A percentile compares a stretch with the other conserved stretches of the same genome.
These are phyloP conservation scores for Decapterus maruadsi DNA, from an alignment of 2,797 vertebrate species.

Conservation along the genomic window DNA sequence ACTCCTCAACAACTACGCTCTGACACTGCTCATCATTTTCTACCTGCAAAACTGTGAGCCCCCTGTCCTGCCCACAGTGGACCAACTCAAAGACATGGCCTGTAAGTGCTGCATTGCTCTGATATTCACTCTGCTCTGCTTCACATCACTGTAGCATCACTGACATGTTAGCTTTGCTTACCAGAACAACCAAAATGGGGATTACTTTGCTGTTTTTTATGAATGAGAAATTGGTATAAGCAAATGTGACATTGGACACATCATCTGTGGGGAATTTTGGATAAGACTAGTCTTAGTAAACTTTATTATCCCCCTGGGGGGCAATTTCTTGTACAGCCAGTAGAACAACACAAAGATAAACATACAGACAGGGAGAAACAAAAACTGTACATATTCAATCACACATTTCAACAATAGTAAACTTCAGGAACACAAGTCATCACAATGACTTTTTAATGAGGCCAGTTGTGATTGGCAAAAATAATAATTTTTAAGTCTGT, in stretches of 20 bases:
- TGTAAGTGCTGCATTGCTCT: slow-evolving; percentile 80
- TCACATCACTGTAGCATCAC: background rate
- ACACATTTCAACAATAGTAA: too few relatives aligned
- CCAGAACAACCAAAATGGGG: background rate
- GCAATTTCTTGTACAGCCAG: too few relatives aligned
- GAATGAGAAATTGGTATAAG: background rate
- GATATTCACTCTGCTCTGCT: background rate
- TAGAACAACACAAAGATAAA: too few relatives aligned
- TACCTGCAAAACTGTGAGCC: slow-evolving; percentile 92
- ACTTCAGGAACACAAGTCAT: too few relatives aligned
- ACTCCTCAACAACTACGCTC: slow-evolving; percentile 93
- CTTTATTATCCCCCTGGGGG: too few relatives aligned
- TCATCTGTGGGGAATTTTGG: background rate
- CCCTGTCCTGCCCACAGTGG: slow-evolving; percentile 87
- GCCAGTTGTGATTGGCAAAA: too few relatives aligned
- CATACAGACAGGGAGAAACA: too few relatives aligned
- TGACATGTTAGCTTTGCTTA: background rate
- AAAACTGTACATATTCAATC: too few relatives aligned
- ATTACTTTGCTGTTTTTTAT: background rate
- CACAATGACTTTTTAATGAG: too few relatives aligned
- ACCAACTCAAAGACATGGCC: slow-evolving; percentile 86
- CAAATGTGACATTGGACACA: too few relatives aligned
- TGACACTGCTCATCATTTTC: slow-evolving; percentile 92
- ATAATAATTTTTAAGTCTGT: too few relatives aligned
- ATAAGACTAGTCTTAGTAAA: background rate